These are phyloP conservation scores for Syngnathus floridae DNA, from an alignment of 2,113 vertebrate genomes.

Conservation along the genomic window DNA sequence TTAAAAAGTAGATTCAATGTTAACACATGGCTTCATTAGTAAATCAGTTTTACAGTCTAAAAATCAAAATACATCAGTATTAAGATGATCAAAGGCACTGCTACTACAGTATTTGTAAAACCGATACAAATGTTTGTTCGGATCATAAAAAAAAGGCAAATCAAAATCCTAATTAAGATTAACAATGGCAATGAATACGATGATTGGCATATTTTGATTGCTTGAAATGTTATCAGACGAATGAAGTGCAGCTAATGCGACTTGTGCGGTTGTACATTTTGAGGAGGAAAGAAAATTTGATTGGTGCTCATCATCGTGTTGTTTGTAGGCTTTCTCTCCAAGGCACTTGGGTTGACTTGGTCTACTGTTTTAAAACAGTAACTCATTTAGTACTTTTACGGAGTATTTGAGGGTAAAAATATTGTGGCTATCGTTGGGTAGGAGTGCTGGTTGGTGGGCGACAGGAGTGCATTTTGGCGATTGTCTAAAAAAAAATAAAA, in stretches of 20 bases:
- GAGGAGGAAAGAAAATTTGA: conserved; percentile 6
- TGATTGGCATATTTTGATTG: conserved; percentile 11
- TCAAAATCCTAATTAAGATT: background rate
- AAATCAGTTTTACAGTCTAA: conserved; percentile 11
- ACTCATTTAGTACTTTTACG: conserved; percentile 15
- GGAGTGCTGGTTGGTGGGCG: background rate
- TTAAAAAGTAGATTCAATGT: background rate
- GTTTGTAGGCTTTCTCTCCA: conserved; percentile 19
- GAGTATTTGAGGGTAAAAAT: conserved; percentile 17
- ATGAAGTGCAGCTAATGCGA: conserved; percentile 28
- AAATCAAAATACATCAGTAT: conserved; percentile 18
- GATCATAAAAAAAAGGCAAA: conserved; percentile 2
- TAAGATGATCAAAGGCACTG: background rate
- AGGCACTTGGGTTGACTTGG: conserved; percentile 10
- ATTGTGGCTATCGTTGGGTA: conserved; percentile 8
- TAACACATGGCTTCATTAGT: background rate
- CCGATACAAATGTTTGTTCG: conserved; percentile 9
- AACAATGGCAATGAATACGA: conserved; percentile 3
- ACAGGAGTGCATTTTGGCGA: background rate
- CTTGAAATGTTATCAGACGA: background rate
- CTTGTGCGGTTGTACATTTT: conserved; percentile 10
- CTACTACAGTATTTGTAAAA: background rate
- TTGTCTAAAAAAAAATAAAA: conserved; percentile 24
- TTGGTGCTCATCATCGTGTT: conserved; percentile 7
- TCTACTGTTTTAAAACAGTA: conserved; percentile 38